Percentiles rank a stretch among this genome's conserved stretches.
phyloP scores from a whole-genome alignment of 1,140 invertebrate species.

The Macrobrachium nipponense region DNA sequence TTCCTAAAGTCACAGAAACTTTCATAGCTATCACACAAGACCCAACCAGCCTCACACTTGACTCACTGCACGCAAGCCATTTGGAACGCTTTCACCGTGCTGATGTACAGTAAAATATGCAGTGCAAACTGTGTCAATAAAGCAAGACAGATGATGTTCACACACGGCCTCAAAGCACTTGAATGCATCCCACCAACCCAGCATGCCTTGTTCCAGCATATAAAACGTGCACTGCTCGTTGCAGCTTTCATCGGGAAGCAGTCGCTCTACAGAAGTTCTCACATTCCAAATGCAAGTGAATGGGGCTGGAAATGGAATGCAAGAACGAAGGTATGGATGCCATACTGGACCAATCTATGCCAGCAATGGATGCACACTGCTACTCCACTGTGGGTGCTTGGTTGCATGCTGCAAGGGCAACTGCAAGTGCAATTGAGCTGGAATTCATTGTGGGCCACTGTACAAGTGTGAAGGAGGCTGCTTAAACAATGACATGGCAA shows the following conservation, averaged over 20 bases:
- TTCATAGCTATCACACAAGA: too few relatives aligned
- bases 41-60: too few relatives aligned
- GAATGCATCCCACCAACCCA: too few relatives aligned
- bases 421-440: constrained; percentile 9
- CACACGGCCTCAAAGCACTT: too few relatives aligned
- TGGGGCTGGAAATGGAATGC: constrained; percentile 8
- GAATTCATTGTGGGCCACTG: neutral
- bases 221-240: too few relatives aligned
- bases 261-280: neutral
- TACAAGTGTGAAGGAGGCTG: neutral
- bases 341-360: constrained; percentile 4
- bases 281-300: constrained; percentile 1
- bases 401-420: constrained; percentile 15
- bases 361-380: constrained; percentile 6
- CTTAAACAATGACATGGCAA: too few relatives aligned
- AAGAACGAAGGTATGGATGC: neutral
- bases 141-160: too few relatives aligned
- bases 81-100: too few relatives aligned
- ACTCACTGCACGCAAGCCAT: too few relatives aligned
- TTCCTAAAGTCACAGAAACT: too few relatives aligned
- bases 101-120: neutral
- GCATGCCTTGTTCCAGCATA: too few relatives aligned
- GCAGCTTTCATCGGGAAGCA: constrained; percentile 13
- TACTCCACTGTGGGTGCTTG: neutral
- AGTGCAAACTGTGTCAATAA: too few relatives aligned